phyloP scores from a whole-genome alignment of 2,888 invertebrate genomes.

The Artemia sp. region DNA sequence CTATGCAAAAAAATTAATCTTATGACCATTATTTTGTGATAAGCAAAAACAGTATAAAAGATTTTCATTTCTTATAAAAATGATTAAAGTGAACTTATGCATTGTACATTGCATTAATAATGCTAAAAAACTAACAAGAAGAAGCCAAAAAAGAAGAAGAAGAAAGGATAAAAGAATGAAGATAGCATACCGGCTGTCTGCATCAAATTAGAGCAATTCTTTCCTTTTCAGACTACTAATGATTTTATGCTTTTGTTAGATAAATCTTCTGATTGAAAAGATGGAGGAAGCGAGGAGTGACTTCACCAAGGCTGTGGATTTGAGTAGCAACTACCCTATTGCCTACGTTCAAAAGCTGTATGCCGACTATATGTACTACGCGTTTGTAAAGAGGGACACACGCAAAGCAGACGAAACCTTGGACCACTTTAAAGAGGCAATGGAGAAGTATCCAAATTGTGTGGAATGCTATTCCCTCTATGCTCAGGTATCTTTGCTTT shows the following conservation, averaged over 20 bases:
- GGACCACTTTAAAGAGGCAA: conserved; percentile 52
- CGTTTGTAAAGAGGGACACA: conserved; percentile 42
- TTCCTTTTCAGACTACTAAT: too few species aligned
- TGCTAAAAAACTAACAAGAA: too few species aligned
- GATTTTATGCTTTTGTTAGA: conserved; percentile 37
- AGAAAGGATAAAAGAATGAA: too few species aligned
- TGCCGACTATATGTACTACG: conserved; percentile 54
- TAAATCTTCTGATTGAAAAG: conserved; percentile 61
- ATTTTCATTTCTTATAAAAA: too few species aligned
- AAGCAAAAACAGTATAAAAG: too few species aligned
- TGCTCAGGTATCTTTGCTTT: conserved; percentile 48
- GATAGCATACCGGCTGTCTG: too few species aligned
- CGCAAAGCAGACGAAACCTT: conserved; percentile 43
- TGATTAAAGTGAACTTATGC: too few species aligned
- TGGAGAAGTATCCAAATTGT: conserved; percentile 62
- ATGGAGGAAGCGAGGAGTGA: conserved; percentile 62
- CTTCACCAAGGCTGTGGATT: conserved; percentile 54
- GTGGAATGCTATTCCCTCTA: conserved; percentile 71
- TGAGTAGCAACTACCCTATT: conserved; percentile 67
- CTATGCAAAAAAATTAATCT: too few species aligned
- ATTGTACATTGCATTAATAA: too few species aligned
- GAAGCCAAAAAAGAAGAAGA: too few species aligned
- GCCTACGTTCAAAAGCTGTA: conserved; percentile 80
- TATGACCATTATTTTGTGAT: too few species aligned
- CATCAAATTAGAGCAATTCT: too few species aligned